Percentiles rank a stretch among this genome's conserved stretches.
phyloP scores from a whole-genome alignment of 2,797 vertebrate genomes.

The Dryobates pubescens region DNA sequence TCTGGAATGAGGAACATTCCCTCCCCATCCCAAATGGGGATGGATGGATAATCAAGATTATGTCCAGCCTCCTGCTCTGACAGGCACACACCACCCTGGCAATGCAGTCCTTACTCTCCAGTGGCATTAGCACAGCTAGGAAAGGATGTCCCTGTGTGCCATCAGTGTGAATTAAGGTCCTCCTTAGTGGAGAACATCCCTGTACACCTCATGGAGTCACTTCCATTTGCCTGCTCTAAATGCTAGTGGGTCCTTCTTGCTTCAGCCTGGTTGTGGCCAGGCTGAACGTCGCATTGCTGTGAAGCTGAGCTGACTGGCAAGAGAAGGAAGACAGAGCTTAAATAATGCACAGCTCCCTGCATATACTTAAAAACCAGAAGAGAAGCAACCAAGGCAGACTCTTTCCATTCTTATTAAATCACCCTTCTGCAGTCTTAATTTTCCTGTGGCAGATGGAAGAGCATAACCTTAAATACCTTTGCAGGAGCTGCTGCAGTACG shows the following conservation, averaged over 20 bases:
- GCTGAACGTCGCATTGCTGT: not conserved
- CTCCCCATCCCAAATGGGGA: not conserved
- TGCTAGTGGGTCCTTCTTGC: not conserved
- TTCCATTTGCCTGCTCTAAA: not conserved
- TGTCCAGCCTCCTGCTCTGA: not conserved
- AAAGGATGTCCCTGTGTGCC: not conserved
- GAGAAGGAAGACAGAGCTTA: not conserved
- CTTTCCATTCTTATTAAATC: not conserved
- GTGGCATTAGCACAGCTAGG: not conserved
- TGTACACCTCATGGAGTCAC: fast-evolving
- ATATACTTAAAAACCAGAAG: not conserved
- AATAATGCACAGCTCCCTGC: not conserved
- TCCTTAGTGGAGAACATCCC: not conserved
- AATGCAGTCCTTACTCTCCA: not conserved
- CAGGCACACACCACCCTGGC: not conserved
- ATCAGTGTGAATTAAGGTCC: not conserved
- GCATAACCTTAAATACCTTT: not conserved
- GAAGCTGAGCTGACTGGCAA: not conserved
- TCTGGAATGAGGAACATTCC: not conserved
- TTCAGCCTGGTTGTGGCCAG: not conserved
- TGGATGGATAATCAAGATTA: not conserved
- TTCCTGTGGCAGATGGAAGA: constrained; percentile 29
- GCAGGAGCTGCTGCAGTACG: not conserved
- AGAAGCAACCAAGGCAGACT: not conserved
- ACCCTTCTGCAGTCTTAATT: constrained; percentile 9